Evolutionary conservation across 2,888 invertebrate species (phyloP).

Genomic region (Spilosoma lubricipeda): DNA sequence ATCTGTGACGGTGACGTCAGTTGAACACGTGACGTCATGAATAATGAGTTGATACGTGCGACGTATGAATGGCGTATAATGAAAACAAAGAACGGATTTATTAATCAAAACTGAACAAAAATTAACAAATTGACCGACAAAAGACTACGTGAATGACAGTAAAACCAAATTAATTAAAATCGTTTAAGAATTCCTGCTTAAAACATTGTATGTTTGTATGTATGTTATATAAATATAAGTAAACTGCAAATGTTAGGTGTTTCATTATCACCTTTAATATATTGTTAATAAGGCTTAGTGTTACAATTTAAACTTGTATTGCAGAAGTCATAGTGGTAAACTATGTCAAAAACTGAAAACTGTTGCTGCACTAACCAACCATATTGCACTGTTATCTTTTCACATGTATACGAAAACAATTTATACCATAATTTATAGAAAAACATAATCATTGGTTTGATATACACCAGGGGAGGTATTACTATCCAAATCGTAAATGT

Average conservation of each 20-base stretch:
- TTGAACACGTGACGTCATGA: constrained; percentile 51
- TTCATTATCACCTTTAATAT: not conserved
- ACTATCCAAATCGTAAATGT: constrained; percentile 49
- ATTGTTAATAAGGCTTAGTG: not conserved
- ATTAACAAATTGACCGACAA: constrained; percentile 25
- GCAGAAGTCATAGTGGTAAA: not conserved
- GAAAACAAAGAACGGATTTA: constrained; percentile 32
- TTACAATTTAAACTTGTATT: not conserved
- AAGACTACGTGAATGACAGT: constrained; percentile 8
- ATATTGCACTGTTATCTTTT: constrained; percentile 11
- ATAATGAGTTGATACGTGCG: constrained; percentile 49
- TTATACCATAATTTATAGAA: constrained; percentile 28
- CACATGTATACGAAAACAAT: constrained; percentile 28
- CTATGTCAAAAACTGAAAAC: not conserved
- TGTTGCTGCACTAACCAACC: constrained; percentile 6
- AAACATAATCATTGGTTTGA: constrained; percentile 41
- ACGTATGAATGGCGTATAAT: constrained; percentile 35
- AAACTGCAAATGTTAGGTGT: not conserved
- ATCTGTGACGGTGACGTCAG: constrained; percentile 51
- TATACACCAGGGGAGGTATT: constrained; percentile 29
- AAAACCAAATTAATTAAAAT: constrained; percentile 3
- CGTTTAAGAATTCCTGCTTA: not conserved
- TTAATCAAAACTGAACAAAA: constrained; percentile 36
- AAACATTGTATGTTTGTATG: not conserved
- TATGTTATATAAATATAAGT: too few relatives aligned